Evolutionary conservation across 2,888 invertebrate species (phyloP).

Genomic region (Blastobasis lacticolella): DNA sequence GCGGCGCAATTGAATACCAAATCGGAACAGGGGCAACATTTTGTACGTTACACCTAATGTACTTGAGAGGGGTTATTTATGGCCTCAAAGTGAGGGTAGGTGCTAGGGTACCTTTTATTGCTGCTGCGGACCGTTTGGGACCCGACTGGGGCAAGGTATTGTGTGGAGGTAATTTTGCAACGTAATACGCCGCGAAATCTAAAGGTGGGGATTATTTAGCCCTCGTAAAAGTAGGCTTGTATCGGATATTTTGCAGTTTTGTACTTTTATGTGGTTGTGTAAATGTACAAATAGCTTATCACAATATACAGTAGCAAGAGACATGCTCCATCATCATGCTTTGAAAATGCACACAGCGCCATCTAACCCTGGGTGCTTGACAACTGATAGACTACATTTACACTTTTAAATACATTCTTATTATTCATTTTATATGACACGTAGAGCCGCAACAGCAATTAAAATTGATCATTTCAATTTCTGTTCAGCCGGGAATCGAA

Average conservation of each 20-base stretch:
- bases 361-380: too few relatives aligned
- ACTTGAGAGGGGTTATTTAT: slow-evolving; percentile 5
- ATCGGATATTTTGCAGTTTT: background rate
- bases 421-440: too few relatives aligned
- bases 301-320: too few relatives aligned
- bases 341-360: too few relatives aligned
- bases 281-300: too few relatives aligned
- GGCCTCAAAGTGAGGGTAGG: background rate
- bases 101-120: background rate
- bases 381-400: too few relatives aligned
- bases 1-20: slow-evolving; percentile 18
- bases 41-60: slow-evolving; percentile 5
- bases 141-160: background rate
- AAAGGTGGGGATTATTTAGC: background rate
- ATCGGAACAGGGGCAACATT: slow-evolving; percentile 12
- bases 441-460: too few relatives aligned
- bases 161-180: background rate
- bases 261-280: background rate
- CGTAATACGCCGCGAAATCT: background rate
- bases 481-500: too few relatives aligned
- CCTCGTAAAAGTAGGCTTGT: background rate
- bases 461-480: too few relatives aligned
- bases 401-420: too few relatives aligned
- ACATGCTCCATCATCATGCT: too few relatives aligned
- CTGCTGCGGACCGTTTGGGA: too few relatives aligned